These are phyloP conservation scores for Murina feae DNA, from an alignment of 2,113 vertebrate species.

Conservation along the genomic window DNA sequence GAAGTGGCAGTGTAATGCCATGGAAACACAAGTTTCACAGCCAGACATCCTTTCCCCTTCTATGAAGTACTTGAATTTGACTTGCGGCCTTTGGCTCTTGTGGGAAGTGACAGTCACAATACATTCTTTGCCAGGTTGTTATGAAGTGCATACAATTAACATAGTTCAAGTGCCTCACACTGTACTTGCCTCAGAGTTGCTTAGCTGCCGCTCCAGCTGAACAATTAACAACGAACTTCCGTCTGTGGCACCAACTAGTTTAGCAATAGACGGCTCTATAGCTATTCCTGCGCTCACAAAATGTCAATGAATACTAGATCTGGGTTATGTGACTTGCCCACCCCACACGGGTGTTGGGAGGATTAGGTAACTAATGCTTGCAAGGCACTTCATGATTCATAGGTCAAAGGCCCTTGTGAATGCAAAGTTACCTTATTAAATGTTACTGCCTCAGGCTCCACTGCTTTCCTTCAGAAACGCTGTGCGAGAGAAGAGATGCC, in stretches of 20 bases:
- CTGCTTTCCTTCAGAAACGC: conserved; percentile 49
- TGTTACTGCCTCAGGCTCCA: conserved; percentile 56
- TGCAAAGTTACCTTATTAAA: background rate
- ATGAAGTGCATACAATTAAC: background rate
- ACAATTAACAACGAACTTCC: background rate
- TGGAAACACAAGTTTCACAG: background rate
- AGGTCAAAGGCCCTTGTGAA: background rate
- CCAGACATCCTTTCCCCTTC: background rate
- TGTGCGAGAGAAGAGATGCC: conserved; percentile 37
- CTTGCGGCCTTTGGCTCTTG: background rate
- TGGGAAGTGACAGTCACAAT: background rate
- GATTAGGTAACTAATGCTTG: conserved; percentile 22
- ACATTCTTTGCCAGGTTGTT: background rate
- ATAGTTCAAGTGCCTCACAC: background rate
- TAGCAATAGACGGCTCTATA: background rate
- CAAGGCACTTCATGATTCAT: background rate
- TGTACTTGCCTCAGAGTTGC: background rate
- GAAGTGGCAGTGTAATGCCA: background rate
- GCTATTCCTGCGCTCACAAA: background rate
- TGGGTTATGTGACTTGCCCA: background rate
- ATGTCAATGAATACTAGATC: background rate
- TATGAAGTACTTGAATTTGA: background rate
- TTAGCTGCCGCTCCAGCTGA: background rate
- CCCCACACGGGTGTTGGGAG: background rate
- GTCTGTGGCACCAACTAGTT: background rate